Base-by-base conservation (phyloP, 1,140 invertebrate species). In the Macrobrachium rosenbergii region DNA sequence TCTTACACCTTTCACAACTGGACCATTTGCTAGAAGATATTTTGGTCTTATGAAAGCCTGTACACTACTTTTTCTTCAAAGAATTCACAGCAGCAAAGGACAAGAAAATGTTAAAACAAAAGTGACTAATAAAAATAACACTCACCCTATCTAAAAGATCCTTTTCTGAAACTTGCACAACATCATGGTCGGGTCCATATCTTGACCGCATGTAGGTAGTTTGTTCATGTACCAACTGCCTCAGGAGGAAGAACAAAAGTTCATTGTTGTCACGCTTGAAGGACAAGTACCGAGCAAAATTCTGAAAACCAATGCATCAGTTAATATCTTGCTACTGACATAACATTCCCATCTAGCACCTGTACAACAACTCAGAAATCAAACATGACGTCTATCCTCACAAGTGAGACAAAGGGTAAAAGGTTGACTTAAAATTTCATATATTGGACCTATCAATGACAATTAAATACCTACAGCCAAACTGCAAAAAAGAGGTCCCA, bases 191-290 rank as follows among this genome's bases (percentile, higher is more conserved):
- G 87, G 94, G 93, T 6, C 95, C 95, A 89, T 95, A 95, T n/a
- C 96, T 93, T 83, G 96, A 96, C 83, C 96, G 94, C 91, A 98
- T 95, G 91, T 97, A 99, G 2, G 95, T 94, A 76, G 98, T 93
- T 91, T 98, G 96, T 91, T 99, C 98, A 89, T 97, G 94, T 0
- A 98, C 95, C 83, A 99, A 93, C 92, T 99, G 98, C 64, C 98
- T 96, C 14, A 99, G 93, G 88, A 99, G 96, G 92, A 98, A 99
- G 91, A 99, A 97, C 0, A 99, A 92, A 17, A 99, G 93, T 91
- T 99, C 98, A 90, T 98, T 97, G 93, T 98, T 97, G 92, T 99
- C 98, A 91, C 97, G 96, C 90, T 98, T 97, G 93, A 96, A 99
- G 5, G 96, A 94, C 19, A 99, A 93, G 92, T 99, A 99, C 90